A percentile compares a stretch with the other conserved stretches of the same genome.
phyloP scores from a whole-genome alignment of 2,888 invertebrate genomes.

The Seira sanloemensis region DNA sequence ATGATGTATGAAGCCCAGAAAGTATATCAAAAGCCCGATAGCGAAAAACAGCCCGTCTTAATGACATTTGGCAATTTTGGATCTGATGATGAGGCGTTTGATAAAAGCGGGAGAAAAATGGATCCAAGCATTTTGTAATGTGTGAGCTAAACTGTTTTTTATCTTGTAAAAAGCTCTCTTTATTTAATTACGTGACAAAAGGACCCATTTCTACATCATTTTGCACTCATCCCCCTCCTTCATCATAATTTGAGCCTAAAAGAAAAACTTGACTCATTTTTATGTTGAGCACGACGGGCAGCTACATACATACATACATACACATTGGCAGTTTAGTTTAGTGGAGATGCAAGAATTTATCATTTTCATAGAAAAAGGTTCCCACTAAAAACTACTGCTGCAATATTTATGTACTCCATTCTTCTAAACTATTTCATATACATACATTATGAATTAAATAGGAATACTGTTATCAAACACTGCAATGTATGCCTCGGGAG shows the following conservation, averaged over 20 bases:
- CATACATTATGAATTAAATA: no score
- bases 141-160: constrained; percentile 48
- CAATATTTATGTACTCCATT: no score
- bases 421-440: no score
- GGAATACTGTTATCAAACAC: neutral
- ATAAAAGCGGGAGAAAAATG: neutral
- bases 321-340: constrained; percentile 54
- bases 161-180: constrained; percentile 39
- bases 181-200: constrained; percentile 54
- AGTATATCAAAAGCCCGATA: neutral
- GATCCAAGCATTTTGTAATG: neutral
- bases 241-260: neutral
- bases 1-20: constrained; percentile 12
- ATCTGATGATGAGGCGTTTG: neutral
- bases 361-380: constrained; percentile 34
- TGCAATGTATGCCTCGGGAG: constrained; percentile 29
- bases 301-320: no score
- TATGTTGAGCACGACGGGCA: constrained; percentile 25
- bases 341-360: constrained; percentile 30
- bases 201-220: neutral
- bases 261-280: no score
- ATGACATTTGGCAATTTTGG: constrained; percentile 46
- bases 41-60: constrained; percentile 27
- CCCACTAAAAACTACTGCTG: no score
- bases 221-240: neutral